phyloP scores from a whole-genome alignment of 1,140 invertebrate genomes.

The Drosophila persimilis region DNA sequence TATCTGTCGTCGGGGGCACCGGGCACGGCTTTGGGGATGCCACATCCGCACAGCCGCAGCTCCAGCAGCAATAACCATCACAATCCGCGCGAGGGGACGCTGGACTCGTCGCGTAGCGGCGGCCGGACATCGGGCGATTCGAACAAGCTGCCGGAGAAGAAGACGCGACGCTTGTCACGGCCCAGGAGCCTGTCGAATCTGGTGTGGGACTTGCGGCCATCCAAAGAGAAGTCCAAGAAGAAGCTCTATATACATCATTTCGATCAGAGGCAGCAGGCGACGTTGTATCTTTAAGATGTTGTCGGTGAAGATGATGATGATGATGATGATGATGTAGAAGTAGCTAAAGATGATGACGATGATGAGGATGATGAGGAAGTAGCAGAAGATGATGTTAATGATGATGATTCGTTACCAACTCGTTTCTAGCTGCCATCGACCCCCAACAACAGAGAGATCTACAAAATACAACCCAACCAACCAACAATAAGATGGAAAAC shows the following conservation, averaged over 20 bases:
- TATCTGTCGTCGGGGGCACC: conserved; percentile 55
- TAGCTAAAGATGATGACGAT: conserved; percentile 3
- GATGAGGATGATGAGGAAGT: conserved; percentile 26
- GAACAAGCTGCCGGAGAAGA: conserved; percentile 90
- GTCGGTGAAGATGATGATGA: conserved; percentile 2
- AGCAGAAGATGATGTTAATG: conserved; percentile 24
- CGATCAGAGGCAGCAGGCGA: conserved; percentile 82
- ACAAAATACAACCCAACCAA: conserved; percentile 32
- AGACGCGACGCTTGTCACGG: conserved; percentile 89
- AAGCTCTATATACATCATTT: conserved; percentile 83
- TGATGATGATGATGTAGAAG: conserved; percentile 2
- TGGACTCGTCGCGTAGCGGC: conserved; percentile 94
- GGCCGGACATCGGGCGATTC: conserved; percentile 93
- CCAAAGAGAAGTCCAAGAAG: conserved; percentile 85
- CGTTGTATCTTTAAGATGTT: conserved; percentile 78
- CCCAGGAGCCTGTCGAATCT: conserved; percentile 93
- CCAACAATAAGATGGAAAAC: conserved; percentile 46
- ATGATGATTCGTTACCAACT: conserved; percentile 70
- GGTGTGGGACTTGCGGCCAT: conserved; percentile 90
- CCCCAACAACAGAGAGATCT: conserved; percentile 39
- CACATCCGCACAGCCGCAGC: conserved; percentile 57
- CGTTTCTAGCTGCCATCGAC: conserved; percentile 74
- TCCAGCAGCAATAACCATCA: conserved; percentile 70
- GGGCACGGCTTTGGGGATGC: conserved; percentile 38
- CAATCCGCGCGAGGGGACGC: conserved; percentile 86